Base-by-base conservation (phyloP, 2,113 vertebrate species). In the Syrrhaptes paradoxus region DNA sequence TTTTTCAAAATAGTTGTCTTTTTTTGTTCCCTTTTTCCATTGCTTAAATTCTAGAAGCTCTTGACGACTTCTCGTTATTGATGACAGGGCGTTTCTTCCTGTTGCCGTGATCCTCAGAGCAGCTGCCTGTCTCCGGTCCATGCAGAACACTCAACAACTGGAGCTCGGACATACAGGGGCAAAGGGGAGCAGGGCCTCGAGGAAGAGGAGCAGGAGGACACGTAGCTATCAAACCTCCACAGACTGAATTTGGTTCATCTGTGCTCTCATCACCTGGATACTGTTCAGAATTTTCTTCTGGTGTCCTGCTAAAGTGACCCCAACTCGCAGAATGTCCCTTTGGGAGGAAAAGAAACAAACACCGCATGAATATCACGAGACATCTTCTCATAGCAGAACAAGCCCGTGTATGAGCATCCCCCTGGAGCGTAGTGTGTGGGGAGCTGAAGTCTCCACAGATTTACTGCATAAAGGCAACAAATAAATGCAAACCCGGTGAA, bases 251-350 rank as follows among this genome's bases (percentile, higher is more conserved):
- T 99, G 99, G 97, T 99, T 99, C 99, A 99, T 99, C 97, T 99
- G 99, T 87, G 99, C 99, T 93, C 99, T 98, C 99, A 99, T 99
- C 98, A 99, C 98, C 98, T 99, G 99, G 97, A 99, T 98, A 85
- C 99, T 99, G 98, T 99, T 99, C 87, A 99, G 98, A 85, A 99
- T 99, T 97, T 99, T 99, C 98, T 99, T 99, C 98, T 99, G 99
- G 97, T 99, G 99, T 70, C 99, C 99, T 7, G 99, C 99, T 94
- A 99, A 96, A n/a, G 98, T 99, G 91, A 99, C 99, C 58, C 99
- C 99, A 3, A 99, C 98, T 97, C 98, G 98, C 52, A 99, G 97
- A 97, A 99, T 99, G 97, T 99, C 99, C 97, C 99, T 99, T 98
- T 52, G 88, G 78, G 79, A 96, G 86, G 78, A 85, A 96, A 71